Evolutionary conservation across 2,888 invertebrate genomes (phyloP).

Genomic region (Sphaerophoria rueppellii): DNA sequence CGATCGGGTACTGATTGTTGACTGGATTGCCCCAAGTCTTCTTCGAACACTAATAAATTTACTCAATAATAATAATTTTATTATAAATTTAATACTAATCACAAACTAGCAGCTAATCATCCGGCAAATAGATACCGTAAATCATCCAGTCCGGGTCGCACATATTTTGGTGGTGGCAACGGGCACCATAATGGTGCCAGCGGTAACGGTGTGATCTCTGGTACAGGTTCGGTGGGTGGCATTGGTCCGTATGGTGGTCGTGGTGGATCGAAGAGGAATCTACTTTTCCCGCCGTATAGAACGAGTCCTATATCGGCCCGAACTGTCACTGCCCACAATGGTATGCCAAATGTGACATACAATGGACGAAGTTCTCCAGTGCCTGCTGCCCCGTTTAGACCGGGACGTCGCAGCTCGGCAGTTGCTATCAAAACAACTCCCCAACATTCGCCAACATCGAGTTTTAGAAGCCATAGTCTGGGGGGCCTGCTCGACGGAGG

Average conservation of each 20-base stretch:
- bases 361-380: conserved; percentile 50
- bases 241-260: conserved; percentile 76
- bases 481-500: conserved; percentile 85
- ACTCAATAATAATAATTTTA: conserved; percentile 78
- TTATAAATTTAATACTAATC: conserved; percentile 78
- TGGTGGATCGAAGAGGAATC: conserved; percentile 79
- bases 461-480: conserved; percentile 85
- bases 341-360: conserved; percentile 78
- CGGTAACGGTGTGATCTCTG: conserved; percentile 74
- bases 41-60: conserved; percentile 74
- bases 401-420: conserved; percentile 80
- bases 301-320: conserved; percentile 78
- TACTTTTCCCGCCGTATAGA: conserved; percentile 78
- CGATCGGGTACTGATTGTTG: conserved; percentile 88
- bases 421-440: conserved; percentile 79
- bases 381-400: conserved; percentile 75
- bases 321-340: conserved; percentile 75
- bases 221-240: conserved; percentile 77
- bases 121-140: conserved; percentile 85
- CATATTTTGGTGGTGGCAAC: conserved; percentile 83
- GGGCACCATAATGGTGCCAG: conserved; percentile 74
- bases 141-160: conserved; percentile 86
- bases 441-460: conserved; percentile 80
- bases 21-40: conserved; percentile 88
- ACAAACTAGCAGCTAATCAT: conserved; percentile 82